Percentiles rank a stretch among this genome's conserved stretches.
These are phyloP conservation scores for Lethrus apterus DNA, from an alignment of 1,140 invertebrate species.

Conservation along the genomic window DNA sequence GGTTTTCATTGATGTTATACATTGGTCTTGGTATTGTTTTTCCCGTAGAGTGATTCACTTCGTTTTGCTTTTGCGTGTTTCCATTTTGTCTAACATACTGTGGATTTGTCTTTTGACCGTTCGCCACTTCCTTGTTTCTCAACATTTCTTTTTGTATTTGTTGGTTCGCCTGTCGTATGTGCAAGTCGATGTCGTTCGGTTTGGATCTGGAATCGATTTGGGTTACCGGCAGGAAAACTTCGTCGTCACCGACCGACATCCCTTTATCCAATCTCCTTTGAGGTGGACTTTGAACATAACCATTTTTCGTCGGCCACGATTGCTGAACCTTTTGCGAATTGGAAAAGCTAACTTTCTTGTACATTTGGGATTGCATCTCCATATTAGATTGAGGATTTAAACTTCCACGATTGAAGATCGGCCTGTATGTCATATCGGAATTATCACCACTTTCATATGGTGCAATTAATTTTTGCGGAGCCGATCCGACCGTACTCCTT, in stretches of 20 bases:
- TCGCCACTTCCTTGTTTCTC: too few relatives aligned
- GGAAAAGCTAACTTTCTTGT: conserved; percentile 48
- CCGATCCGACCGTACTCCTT: conserved; percentile 20
- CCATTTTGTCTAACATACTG: too few relatives aligned
- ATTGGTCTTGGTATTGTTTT: too few relatives aligned
- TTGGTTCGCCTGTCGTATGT: conserved; percentile 11
- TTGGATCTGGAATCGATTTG: too few relatives aligned
- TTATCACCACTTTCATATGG: conserved; percentile 16
- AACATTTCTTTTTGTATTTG: conserved; percentile 2
- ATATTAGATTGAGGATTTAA: conserved; percentile 29
- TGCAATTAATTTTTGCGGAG: neutral
- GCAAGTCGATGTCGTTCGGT: too few relatives aligned
- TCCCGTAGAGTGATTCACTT: too few relatives aligned
- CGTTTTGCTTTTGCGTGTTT: too few relatives aligned
- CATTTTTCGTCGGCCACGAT: conserved; percentile 48
- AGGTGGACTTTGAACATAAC: conserved; percentile 48
- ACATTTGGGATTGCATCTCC: conserved; percentile 21
- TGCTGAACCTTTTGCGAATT: conserved; percentile 25
- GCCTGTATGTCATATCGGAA: conserved; percentile 26
- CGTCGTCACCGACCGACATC: conserved; percentile 18
- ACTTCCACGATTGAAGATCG: conserved; percentile 50
- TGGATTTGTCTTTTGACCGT: too few relatives aligned
- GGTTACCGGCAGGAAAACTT: conserved; percentile 19
- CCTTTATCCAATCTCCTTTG: conserved; percentile 40
- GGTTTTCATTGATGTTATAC: too few relatives aligned